These are phyloP conservation scores for Nyctibius grandis DNA, from an alignment of 2,797 vertebrate genomes.

Conservation along the genomic window DNA sequence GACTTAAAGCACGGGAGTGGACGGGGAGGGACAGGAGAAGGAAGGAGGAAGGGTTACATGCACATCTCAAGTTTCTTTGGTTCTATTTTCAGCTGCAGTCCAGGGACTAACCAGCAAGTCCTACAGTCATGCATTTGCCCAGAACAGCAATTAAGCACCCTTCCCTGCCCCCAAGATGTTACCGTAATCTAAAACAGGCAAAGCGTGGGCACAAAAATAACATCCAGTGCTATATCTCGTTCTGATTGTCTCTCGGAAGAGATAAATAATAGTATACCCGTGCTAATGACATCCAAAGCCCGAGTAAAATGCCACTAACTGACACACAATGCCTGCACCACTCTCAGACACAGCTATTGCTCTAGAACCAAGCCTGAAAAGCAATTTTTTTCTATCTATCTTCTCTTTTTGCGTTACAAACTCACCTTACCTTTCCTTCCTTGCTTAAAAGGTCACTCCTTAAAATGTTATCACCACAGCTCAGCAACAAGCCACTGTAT, in stretches of 20 bases:
- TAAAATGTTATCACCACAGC: background rate
- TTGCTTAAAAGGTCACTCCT: background rate
- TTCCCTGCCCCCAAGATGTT: background rate
- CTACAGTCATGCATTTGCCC: background rate
- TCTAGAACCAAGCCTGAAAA: background rate
- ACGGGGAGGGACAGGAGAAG: background rate
- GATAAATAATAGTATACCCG: background rate
- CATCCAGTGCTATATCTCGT: rapidly evolving
- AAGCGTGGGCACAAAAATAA: background rate
- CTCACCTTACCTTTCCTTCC: background rate
- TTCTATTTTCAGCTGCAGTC: conserved; percentile 25
- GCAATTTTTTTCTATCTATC: rapidly evolving
- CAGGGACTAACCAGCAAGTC: background rate
- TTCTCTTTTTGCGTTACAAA: background rate
- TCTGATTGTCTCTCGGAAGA: background rate
- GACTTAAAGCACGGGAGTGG: background rate
- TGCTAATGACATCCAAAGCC: background rate
- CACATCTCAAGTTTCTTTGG: background rate
- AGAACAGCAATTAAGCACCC: background rate
- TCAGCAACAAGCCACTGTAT: background rate
- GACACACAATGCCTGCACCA: background rate
- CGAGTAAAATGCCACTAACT: rapidly evolving
- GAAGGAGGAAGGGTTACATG: background rate
- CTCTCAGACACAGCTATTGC: background rate
- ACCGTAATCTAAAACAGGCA: background rate